Evolutionary conservation across 2,888 invertebrate species (phyloP), one percentile per base, ranked within the genome.

Genomic region (Nysson spinosus): DNA sequence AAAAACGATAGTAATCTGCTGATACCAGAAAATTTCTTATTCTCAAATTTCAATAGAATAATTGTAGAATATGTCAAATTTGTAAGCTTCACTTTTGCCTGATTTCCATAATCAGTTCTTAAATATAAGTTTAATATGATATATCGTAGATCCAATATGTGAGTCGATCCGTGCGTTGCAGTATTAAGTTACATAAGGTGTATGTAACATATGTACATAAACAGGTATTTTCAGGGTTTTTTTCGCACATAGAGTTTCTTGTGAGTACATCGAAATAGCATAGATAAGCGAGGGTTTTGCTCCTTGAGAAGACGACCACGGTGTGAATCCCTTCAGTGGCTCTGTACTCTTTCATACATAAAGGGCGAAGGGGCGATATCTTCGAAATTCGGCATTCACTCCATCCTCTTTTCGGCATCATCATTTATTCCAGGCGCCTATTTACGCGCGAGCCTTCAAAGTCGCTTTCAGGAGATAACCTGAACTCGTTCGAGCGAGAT

Each of bases 361-460:
- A 76, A 70, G 60, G 69, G 46, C 43, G 39, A 56, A 51, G 61
- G 35, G 56, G 52, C 66, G 67, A 73, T 76, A 76, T 75, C 73
- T 71, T 69, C 24, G 34, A 46, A 71, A 64, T 40, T 58, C 50
- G 24, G 22, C 47, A 30, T 9, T 20, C 35, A 39, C 52, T 24
- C 47, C 20, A n/a, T 28, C 26, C 35, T 7, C 34, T 49, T 32
- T 52, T 5, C 56, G 37, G 61, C 75, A 69, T 78, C 80, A 81
- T 83, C 80, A 79, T 82, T 83, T 83, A 83, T 83, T 83, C 80
- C 74, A 72, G 69, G 64, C 76, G 77, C 77, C 81, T 82, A 82
- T 82, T 82, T 83, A 79, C 80, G 75, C 78, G 73, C 72, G 67
- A 72, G 68, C 66, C 80, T 81, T 83, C 83, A 82, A 79, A 82